A percentile compares a stretch with the other conserved stretches of the same genome.
Evolutionary conservation across 23 tunicate species (phyloP).

Genomic region (Ascidia mentula): DNA sequence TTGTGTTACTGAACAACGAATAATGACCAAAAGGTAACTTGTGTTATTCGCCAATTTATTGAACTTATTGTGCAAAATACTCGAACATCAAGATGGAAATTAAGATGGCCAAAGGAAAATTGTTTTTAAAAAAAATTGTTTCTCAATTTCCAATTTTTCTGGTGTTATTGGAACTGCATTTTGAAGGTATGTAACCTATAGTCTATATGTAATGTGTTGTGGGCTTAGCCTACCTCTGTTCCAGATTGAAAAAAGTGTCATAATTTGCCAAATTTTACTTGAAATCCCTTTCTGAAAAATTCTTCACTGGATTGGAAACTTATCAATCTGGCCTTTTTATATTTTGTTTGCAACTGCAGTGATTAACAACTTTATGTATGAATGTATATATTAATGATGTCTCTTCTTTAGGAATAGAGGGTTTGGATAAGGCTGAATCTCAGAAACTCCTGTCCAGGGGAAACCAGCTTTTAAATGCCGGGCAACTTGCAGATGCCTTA

Average conservation of each 20-base stretch:
- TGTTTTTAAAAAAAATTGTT: conserved; percentile 11
- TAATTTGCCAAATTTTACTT: neutral
- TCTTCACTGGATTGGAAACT: no score
- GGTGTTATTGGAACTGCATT: conserved; percentile 69
- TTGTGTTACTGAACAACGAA: no score
- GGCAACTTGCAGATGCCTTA: conserved; percentile 90
- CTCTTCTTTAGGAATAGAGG: conserved; percentile 52
- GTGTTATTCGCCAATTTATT: no score
- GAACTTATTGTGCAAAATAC: no score
- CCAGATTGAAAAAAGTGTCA: neutral
- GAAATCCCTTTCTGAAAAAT: no score
- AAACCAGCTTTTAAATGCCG: conserved; percentile 82
- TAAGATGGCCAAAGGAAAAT: conserved; percentile 10
- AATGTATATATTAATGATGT: no score
- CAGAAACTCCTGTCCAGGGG: conserved; percentile 73
- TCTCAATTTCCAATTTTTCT: conserved; percentile 71
- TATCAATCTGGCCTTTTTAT: no score
- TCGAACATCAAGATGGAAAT: conserved; percentile 14
- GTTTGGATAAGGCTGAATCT: conserved; percentile 63
- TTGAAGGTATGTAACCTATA: conserved; percentile 48
- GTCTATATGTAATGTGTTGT: neutral
- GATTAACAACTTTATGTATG: no score
- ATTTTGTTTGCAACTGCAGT: no score
- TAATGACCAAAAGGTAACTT: no score
- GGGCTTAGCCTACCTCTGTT: neutral